phyloP scores from a whole-genome alignment of 2,888 invertebrate genomes.

The Carcina quercana region DNA sequence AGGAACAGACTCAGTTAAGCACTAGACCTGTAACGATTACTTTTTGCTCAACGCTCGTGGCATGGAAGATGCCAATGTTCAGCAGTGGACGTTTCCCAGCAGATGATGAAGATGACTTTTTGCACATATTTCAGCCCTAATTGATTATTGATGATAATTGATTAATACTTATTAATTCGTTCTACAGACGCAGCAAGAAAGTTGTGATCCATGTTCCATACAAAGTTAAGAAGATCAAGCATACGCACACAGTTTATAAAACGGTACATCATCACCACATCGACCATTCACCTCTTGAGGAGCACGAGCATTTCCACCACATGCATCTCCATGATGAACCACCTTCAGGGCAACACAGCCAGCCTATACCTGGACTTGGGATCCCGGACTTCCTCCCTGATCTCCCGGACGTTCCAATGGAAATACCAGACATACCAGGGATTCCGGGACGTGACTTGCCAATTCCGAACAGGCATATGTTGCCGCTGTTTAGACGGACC shows the following conservation, averaged over 20 bases:
- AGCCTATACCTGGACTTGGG: conserved; percentile 45
- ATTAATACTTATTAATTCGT: not conserved
- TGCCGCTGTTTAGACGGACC: conserved; percentile 42
- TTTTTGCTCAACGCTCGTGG: too few species aligned
- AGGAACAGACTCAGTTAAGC: too few species aligned
- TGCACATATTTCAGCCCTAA: not conserved
- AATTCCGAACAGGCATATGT: conserved; percentile 26
- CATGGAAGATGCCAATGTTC: too few species aligned
- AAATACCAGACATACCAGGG: conserved; percentile 37
- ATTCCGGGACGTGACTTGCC: conserved; percentile 23
- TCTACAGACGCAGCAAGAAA: conserved; percentile 73
- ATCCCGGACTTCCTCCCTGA: conserved; percentile 64
- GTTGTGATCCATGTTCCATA: conserved; percentile 81
- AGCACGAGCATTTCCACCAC: conserved; percentile 68
- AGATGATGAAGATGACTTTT: not conserved
- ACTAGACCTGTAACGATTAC: too few species aligned
- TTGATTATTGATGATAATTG: not conserved
- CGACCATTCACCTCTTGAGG: conserved; percentile 51
- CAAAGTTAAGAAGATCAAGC: conserved; percentile 79
- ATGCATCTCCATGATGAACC: conserved; percentile 53
- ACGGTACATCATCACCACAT: conserved; percentile 75
- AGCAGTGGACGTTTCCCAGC: too few species aligned
- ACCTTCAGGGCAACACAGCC: conserved; percentile 41
- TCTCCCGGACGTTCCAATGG: conserved; percentile 36
- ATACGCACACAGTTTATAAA: conserved; percentile 82